A percentile compares a stretch with the other conserved stretches of the same genome.
Conservation (phyloP, 2,888 invertebrate genomes). For the Cerastis rubricosa region DNA sequence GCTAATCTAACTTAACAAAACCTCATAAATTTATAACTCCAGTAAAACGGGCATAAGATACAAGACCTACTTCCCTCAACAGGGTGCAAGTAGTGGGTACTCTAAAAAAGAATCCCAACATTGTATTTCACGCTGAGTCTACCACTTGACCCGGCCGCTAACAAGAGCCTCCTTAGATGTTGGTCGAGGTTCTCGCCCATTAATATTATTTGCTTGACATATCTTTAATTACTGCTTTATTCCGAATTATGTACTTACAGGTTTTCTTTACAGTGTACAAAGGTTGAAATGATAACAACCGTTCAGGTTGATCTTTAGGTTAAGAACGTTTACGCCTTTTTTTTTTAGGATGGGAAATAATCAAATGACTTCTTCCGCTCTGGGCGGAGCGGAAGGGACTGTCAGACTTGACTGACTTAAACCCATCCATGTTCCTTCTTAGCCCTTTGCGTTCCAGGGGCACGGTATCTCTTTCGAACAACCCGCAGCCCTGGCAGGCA, state of each 20-base stretch:
- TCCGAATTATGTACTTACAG: conserved; percentile 9
- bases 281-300: not conserved
- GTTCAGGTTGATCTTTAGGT: too few relatives aligned
- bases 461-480: too few relatives aligned
- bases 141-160: conserved; percentile 58
- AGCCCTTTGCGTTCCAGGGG: too few relatives aligned
- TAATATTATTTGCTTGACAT: conserved; percentile 50
- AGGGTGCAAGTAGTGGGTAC: conserved; percentile 25
- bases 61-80: not conserved
- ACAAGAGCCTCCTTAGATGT: conserved; percentile 51
- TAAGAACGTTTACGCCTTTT: too few relatives aligned
- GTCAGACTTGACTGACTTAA: too few relatives aligned
- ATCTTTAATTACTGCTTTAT: conserved; percentile 17
- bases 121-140: conserved; percentile 21
- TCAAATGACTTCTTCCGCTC: too few relatives aligned
- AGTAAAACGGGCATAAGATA: not conserved
- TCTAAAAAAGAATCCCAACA: conserved; percentile 25
- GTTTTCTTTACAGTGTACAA: not conserved
- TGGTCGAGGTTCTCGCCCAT: conserved; percentile 32
- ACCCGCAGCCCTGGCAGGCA: too few relatives aligned
- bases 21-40: not conserved
- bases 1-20: too few relatives aligned
- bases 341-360: too few relatives aligned
- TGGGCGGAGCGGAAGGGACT: too few relatives aligned
- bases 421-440: too few relatives aligned